Evolutionary conservation across 2,113 vertebrate species (phyloP).

Genomic region (Cryptomyrus ogoouensis): DNA sequence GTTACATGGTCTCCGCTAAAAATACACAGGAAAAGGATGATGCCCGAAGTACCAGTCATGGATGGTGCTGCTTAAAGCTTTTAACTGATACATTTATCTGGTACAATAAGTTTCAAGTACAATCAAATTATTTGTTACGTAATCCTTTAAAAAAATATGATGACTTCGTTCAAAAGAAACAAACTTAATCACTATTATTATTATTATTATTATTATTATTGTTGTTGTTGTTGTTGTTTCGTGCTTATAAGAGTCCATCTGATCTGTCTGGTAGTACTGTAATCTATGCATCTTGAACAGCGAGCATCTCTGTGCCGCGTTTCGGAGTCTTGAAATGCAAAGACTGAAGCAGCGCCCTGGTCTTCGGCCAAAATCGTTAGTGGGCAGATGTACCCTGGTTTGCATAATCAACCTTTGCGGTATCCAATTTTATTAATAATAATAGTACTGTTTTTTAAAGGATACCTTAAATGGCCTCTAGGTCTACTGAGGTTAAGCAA

Average conservation of each 20-base stretch:
- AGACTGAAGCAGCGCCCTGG: neutral
- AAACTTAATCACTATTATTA: neutral
- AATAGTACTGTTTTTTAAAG: neutral
- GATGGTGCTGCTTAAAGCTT: neutral
- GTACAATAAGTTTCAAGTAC: neutral
- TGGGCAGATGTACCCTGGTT: neutral
- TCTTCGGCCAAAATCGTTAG: neutral
- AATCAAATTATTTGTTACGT: neutral
- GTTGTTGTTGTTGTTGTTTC: neutral
- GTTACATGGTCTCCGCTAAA: neutral
- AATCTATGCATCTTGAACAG: neutral
- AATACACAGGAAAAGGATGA: neutral
- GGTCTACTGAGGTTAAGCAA: neutral
- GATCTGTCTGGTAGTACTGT: neutral
- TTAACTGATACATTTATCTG: neutral
- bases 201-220: neutral
- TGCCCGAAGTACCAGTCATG: neutral
- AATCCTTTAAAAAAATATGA: neutral
- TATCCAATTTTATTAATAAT: neutral
- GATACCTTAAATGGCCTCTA: neutral
- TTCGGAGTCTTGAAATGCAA: neutral
- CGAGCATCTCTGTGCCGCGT: neutral
- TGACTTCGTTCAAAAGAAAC: neutral
- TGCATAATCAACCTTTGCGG: neutral
- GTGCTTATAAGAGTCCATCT: neutral